phyloP scores from a whole-genome alignment of 2,797 vertebrate genomes.

The Potorous gilbertii region DNA sequence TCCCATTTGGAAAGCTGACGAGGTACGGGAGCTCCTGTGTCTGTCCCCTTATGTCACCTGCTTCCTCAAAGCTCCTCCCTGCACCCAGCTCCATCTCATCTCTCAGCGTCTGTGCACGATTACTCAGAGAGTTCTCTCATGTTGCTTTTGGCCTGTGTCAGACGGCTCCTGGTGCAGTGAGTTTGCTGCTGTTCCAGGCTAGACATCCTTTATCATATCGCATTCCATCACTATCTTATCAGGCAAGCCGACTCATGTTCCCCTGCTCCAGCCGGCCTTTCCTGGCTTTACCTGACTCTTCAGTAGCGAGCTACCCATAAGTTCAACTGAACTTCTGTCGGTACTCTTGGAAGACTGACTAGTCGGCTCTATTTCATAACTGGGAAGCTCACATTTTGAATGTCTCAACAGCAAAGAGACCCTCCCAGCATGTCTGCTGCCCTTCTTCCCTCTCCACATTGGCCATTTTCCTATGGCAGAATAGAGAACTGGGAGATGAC shows the following conservation, averaged over 20 bases:
- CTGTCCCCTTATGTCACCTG: neutral
- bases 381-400: constrained; percentile 69
- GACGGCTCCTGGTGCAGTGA: constrained; percentile 35
- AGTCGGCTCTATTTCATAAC: constrained; percentile 73
- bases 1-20: constrained; percentile 15
- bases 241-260: constrained; percentile 48
- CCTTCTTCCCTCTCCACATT: neutral
- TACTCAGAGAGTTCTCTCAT: constrained; percentile 11
- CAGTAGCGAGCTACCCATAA: neutral
- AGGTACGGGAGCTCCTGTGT: neutral
- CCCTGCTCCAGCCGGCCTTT: neutral
- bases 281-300: neutral
- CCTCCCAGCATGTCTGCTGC: constrained; percentile 32
- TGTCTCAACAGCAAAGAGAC: constrained; percentile 62
- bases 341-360: neutral
- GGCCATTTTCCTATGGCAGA: constrained; percentile 47
- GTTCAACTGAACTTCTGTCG: neutral
- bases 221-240: constrained; percentile 67
- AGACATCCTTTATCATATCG: constrained; percentile 56
- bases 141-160: neutral
- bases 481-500: constrained; percentile 57
- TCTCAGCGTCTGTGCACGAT: constrained; percentile 5
- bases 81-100: neutral
- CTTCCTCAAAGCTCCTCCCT: neutral
- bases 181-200: constrained; percentile 23